These are phyloP conservation scores for Spilosoma lubricipeda DNA, from an alignment of 2,888 invertebrate species.

Conservation along the genomic window DNA sequence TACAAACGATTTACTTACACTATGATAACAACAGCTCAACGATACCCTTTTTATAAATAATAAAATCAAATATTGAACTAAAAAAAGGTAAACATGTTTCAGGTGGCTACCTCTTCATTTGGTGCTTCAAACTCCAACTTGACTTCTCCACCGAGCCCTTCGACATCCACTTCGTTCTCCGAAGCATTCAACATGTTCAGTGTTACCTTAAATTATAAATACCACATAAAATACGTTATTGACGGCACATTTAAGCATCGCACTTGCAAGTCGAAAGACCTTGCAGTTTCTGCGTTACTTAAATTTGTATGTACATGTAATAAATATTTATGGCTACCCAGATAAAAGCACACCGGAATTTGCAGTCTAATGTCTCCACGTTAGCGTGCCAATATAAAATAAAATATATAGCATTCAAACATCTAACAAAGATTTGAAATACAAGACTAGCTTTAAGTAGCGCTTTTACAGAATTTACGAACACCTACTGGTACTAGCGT, in stretches of 20 bases:
- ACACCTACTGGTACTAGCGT: neutral
- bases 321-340: neutral
- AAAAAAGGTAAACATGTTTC: conserved; percentile 71
- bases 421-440: neutral
- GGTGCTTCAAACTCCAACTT: conserved; percentile 93
- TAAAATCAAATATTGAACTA: conserved; percentile 42
- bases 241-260: neutral
- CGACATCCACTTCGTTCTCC: conserved; percentile 96
- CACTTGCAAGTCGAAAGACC: neutral
- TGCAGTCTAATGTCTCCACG: neutral
- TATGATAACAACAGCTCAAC: conserved; percentile 36
- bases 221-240: neutral
- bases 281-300: neutral
- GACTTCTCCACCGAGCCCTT: conserved; percentile 91
- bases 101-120: conserved; percentile 91
- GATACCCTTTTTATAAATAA: conserved; percentile 24
- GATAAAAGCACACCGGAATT: neutral
- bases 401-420: conserved; percentile 1
- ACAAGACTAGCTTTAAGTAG: neutral
- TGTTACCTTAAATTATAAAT: conserved; percentile 87
- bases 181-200: conserved; percentile 97
- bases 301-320: neutral
- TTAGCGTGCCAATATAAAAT: neutral
- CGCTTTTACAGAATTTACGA: neutral
- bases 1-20: neutral